Conservation (phyloP, 2,797 vertebrate species). For the Poecilia gillii region DNA sequence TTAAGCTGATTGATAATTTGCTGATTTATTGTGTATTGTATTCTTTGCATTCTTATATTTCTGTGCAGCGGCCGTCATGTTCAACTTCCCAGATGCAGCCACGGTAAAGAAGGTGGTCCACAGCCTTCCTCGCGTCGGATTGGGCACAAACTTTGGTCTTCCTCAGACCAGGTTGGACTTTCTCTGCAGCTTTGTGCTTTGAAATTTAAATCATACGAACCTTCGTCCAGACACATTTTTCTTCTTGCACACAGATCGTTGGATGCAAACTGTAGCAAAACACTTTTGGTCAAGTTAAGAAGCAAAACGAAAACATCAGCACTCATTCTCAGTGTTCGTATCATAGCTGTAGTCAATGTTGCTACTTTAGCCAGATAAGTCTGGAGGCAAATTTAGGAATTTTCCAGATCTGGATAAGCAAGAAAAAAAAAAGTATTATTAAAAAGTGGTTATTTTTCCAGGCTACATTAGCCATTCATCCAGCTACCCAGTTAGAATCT, state of each 20-base stretch:
- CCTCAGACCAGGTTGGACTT: slow-evolving; percentile 92
- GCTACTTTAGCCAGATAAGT: neutral
- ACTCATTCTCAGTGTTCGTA: neutral
- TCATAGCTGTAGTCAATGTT: neutral
- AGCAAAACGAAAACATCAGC: neutral
- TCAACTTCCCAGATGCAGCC: slow-evolving; percentile 94
- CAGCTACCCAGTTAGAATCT: neutral
- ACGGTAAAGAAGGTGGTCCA: slow-evolving; percentile 97
- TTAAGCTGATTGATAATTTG: neutral
- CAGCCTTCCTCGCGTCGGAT: slow-evolving; percentile 93
- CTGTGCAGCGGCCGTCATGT: slow-evolving; percentile 91
- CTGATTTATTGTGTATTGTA: neutral
- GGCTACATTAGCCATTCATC: neutral
- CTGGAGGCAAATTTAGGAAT: neutral
- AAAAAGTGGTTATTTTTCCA: neutral
- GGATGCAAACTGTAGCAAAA: neutral
- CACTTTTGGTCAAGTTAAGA: neutral
- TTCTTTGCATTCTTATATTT: neutral
- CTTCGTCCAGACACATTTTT: neutral
- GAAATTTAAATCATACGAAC: neutral
- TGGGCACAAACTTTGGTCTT: slow-evolving; percentile 94
- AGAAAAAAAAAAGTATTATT: neutral
- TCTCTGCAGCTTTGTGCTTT: neutral
- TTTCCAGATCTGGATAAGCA: neutral
- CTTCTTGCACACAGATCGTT: neutral